Evolutionary conservation across 2,797 vertebrate genomes (phyloP), one percentile per base, ranked within the genome.

Genomic region (Leptatherina wallacei): DNA sequence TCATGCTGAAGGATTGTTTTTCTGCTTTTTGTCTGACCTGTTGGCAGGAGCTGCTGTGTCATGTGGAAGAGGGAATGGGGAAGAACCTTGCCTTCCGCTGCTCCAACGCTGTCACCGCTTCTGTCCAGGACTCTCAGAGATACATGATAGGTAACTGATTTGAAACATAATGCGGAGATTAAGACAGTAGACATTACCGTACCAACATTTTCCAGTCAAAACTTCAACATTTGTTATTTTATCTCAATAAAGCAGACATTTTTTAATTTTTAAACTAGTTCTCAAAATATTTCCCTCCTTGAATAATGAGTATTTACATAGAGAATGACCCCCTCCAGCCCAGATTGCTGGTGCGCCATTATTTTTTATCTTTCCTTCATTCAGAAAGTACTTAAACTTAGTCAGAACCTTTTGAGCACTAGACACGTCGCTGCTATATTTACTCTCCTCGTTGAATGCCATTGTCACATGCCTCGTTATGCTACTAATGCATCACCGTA

Each of bases 51-150:
- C 94, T 99, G 75, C 96, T 98, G 77, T 86, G 89, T 54, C 97
- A 99, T 2, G 95, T 99, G 75, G 98, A 99, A 91, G 94, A 97
- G 1, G 97, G 97, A 22, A 96, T 99, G 96, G 98, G 98, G 58
- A 98, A 93, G 91, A 99, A 99, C 87, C 88, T 99, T 93, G 96
- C 98, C 12, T 97, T 96, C 85, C 96, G 97, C 61, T 99, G 98
- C 77, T 96, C 97, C 35, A 87, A 32, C 38, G 97, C 97, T 18
- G 94, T 99, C 84, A 95, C 96, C 24, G 87, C 94, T 56, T 96
- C 96, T 0, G 96, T 99, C 83, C 93, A 96, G 91, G 93, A 94
- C 13, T 96, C 96, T 13, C 98, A 99, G 85, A 94, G 88, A 69
- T 96, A 97, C 85, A 99, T 99, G 85, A 98, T 97, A 35, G 98